phyloP scores from a whole-genome alignment of 2,113 vertebrate genomes.

The Symphodus melops region DNA sequence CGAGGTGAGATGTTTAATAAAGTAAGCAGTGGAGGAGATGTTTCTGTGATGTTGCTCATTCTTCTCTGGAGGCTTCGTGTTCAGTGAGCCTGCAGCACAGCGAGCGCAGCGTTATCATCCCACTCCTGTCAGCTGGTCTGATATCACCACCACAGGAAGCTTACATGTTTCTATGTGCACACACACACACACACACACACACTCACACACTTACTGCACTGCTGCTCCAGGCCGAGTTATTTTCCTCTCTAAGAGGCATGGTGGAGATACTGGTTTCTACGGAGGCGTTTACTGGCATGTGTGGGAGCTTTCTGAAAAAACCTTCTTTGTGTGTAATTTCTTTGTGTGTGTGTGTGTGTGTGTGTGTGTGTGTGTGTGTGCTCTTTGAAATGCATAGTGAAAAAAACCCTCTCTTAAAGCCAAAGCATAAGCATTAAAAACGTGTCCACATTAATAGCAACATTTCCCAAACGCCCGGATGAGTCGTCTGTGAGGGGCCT shows the following conservation, averaged over 20 bases:
- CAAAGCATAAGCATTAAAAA: background rate
- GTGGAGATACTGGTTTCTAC: slow-evolving; percentile 8
- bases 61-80: slow-evolving; percentile 18
- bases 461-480: slow-evolving; percentile 19
- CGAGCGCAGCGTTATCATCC: slow-evolving; percentile 43
- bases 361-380: background rate
- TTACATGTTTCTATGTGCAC: background rate
- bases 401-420: background rate
- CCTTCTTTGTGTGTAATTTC: background rate
- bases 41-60: slow-evolving; percentile 15
- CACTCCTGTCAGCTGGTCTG: slow-evolving; percentile 28
- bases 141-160: slow-evolving; percentile 13
- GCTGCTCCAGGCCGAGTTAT: slow-evolving; percentile 3
- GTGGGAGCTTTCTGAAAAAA: background rate
- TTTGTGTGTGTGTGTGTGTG: too few species aligned
- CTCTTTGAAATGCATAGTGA: too few species aligned
- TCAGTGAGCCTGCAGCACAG: slow-evolving; percentile 22
- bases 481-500: slow-evolving; percentile 30
- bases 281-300: slow-evolving; percentile 17
- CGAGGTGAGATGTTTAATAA: background rate
- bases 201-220: background rate
- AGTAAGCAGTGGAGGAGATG: slow-evolving; percentile 16
- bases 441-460: slow-evolving; percentile 28
- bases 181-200: too few species aligned
- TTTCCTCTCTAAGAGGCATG: slow-evolving; percentile 3